These are phyloP conservation scores for Lasioglossum figueresi DNA, from an alignment of 2,888 invertebrate species.

Conservation along the genomic window DNA sequence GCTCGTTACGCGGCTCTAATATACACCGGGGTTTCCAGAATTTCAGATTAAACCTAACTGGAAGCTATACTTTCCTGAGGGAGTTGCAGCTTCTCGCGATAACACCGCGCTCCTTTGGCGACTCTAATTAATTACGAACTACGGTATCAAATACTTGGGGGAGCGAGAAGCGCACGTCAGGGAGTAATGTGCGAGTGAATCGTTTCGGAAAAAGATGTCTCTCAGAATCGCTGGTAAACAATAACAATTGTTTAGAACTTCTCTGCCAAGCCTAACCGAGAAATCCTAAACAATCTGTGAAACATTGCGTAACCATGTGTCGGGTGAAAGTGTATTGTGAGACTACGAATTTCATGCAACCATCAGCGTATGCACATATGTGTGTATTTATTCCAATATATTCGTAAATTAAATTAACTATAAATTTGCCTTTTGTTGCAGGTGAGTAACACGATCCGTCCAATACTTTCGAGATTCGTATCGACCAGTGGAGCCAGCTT, in stretches of 20 bases:
- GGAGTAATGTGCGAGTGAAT: neutral
- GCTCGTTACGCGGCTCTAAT: constrained; percentile 63
- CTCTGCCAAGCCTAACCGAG: neutral
- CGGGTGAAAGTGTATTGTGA: neutral
- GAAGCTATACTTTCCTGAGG: constrained; percentile 50
- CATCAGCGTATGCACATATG: neutral
- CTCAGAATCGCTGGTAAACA: neutral
- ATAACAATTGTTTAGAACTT: neutral
- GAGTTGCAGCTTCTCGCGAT: constrained; percentile 46
- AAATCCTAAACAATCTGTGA: neutral
- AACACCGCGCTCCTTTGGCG: constrained; percentile 35
- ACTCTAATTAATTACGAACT: constrained; percentile 44
- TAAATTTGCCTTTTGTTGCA: constrained; percentile 70
- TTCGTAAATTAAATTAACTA: neutral
- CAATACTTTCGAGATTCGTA: constrained; percentile 17
- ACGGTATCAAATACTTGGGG: constrained; percentile 18
- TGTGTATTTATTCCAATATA: neutral
- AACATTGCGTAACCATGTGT: neutral
- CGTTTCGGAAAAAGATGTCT: neutral
- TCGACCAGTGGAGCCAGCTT: constrained; percentile 24
- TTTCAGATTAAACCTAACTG: constrained; percentile 55
- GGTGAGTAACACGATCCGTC: constrained; percentile 74
- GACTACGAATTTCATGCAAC: neutral
- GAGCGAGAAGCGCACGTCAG: neutral
- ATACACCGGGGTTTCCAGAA: constrained; percentile 49